Base-by-base conservation (phyloP, 2,797 vertebrate genomes). In the Etheostoma nigrum region DNA sequence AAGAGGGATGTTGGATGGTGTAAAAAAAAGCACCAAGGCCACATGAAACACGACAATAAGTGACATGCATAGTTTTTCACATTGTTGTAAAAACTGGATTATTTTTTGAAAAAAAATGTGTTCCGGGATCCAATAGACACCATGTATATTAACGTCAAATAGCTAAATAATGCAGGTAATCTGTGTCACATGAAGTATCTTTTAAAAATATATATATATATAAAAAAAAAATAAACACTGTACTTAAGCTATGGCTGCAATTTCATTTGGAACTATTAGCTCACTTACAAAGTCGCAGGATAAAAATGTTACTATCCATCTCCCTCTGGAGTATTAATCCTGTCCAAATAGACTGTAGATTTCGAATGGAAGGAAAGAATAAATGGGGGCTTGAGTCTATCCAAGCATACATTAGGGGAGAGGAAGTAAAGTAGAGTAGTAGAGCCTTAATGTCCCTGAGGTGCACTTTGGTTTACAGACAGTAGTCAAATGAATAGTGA, bases 291-390 rank as follows among this genome's bases (percentile, higher is more conserved):
- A 83, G 83, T 72, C 79, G 72, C 72, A 72, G 62, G 70, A 79
- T 81, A 76, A 89, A 87, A 83, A 81, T 87, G 86, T 89, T 86
- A 85, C 78, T 48, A 57, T 69, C 76, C 63, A 23, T 71, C 72
- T 90, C 76, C 80, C 86, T 15, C 67, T 58, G 74, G 85, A 79
- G 84, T 55, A 81, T 76, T 90, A 91, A 91, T 91, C 77, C 83
- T 86, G 88, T 86, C 86, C 85, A 84, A 86, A 83, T 49, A 86
- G 71, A 64, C 72, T 58, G 76, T 59, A 79, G 79, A 88, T 86
- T 70, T 84, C 64, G 74, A 63, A 86, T 60, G 57, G 79, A 63
- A 67, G 76, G 18, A 40, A 70, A 81, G 75, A 81, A 86, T 68
- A 81, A 91, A 85, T 67, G 74, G 49, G 11, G 48, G 47, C 44